phyloP scores from a whole-genome alignment of 2,113 vertebrate species.

The Hydrolagus affinis region DNA sequence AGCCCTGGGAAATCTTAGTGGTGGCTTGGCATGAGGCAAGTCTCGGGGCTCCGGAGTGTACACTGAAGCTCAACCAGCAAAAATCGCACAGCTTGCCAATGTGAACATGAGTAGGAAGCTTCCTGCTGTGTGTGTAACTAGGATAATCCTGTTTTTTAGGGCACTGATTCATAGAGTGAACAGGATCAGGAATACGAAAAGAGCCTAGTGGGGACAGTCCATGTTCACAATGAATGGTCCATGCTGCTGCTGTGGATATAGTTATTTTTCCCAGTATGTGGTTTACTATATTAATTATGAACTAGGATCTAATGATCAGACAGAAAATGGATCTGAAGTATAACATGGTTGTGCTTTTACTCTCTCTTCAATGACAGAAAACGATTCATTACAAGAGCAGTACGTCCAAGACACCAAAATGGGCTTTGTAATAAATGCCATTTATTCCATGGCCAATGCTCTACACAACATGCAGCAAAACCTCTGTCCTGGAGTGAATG shows the following conservation, averaged over 20 bases:
- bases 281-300: neutral
- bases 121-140: no score
- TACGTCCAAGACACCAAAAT: constrained; percentile 98
- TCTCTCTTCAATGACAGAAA: constrained; percentile 44
- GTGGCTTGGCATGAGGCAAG: no score
- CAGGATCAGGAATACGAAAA: no score
- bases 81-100: no score
- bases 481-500: constrained; percentile 75
- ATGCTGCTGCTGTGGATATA: neutral
- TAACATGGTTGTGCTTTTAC: neutral
- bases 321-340: neutral
- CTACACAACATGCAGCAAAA: constrained; percentile 88
- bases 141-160: no score
- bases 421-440: constrained; percentile 97
- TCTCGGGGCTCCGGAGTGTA: no score
- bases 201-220: no score
- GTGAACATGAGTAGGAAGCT: no score
- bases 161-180: no score
- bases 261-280: neutral
- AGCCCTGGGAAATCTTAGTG: no score
- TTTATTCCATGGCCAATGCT: constrained; percentile 94
- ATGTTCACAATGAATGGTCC: no score
- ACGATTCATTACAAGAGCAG: constrained; percentile 76
- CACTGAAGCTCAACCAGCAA: no score
- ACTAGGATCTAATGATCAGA: neutral